Conservation (phyloP, 2,888 invertebrate genomes). For the Archips crataeganus region DNA sequence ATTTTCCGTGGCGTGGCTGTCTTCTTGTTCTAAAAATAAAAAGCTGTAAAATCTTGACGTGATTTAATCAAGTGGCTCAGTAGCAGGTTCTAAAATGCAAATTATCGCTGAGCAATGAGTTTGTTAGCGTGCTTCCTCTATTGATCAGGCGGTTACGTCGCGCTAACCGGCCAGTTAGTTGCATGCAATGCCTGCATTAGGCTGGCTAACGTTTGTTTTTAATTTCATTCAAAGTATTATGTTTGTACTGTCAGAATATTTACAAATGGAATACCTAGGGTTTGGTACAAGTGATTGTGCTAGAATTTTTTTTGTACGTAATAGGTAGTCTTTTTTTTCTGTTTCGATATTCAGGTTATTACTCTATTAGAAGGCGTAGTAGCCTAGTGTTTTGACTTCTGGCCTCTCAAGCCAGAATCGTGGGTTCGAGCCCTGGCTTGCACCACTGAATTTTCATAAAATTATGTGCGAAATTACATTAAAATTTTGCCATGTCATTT, state of each 20-base stretch:
- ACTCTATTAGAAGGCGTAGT: too few species aligned
- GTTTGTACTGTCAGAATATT: slow-evolving; percentile 6
- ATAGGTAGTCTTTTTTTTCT: background rate
- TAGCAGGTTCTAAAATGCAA: slow-evolving; percentile 18
- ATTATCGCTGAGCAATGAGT: slow-evolving; percentile 26
- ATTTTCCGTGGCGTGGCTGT: background rate
- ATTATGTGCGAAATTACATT: too few species aligned
- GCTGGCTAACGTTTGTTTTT: slow-evolving; percentile 38
- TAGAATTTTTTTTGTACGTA: background rate
- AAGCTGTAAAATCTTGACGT: background rate
- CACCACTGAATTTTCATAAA: too few species aligned
- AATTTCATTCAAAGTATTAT: slow-evolving; percentile 26
- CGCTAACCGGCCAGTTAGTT: slow-evolving; percentile 37
- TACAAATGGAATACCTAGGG: background rate
- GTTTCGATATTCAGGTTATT: background rate
- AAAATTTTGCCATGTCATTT: too few species aligned
- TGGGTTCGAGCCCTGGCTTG: too few species aligned
- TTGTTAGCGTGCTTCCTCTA: slow-evolving; percentile 27
- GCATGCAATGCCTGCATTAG: slow-evolving; percentile 42
- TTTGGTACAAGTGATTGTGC: background rate
- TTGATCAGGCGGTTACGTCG: slow-evolving; percentile 39
- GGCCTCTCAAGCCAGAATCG: too few species aligned
- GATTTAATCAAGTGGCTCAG: background rate
- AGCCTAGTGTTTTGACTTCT: too few species aligned
- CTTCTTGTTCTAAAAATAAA: background rate